A percentile compares a stretch with the other conserved stretches of the same genome.
Conservation (phyloP, 1,140 invertebrate genomes). For the Ceratosolen solmsi region DNA sequence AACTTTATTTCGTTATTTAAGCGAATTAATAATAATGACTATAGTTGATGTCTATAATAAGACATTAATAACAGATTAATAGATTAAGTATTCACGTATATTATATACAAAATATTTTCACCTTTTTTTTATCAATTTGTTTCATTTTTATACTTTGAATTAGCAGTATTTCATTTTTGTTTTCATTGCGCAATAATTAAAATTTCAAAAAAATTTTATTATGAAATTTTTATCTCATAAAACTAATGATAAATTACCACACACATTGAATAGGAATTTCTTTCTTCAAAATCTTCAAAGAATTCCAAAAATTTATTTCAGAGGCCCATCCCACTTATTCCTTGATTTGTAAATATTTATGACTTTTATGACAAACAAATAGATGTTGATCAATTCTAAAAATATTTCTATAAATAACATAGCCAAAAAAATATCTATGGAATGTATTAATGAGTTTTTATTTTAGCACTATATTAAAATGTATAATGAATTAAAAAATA, state of each 20-base stretch:
- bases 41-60: no score
- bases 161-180: no score
- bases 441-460: conserved; percentile 2
- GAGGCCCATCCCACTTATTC: background rate
- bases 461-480: background rate
- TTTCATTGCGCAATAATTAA: background rate
- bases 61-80: no score
- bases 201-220: background rate
- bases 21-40: no score
- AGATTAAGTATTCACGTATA: no score
- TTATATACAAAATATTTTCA: no score
- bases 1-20: no score
- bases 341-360: conserved; percentile 22
- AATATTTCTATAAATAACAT: conserved; percentile 15
- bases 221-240: conserved; percentile 16
- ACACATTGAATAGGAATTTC: background rate
- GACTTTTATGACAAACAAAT: conserved; percentile 13
- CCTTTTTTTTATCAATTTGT: no score
- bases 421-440: background rate
- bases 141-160: no score
- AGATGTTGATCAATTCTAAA: background rate
- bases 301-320: conserved; percentile 15
- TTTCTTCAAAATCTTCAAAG: conserved; percentile 7
- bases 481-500: background rate
- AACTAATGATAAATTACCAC: conserved; percentile 14